These are phyloP conservation scores for Gymnoscopelus braueri DNA, from an alignment of 2,797 vertebrate genomes.

Conservation along the genomic window DNA sequence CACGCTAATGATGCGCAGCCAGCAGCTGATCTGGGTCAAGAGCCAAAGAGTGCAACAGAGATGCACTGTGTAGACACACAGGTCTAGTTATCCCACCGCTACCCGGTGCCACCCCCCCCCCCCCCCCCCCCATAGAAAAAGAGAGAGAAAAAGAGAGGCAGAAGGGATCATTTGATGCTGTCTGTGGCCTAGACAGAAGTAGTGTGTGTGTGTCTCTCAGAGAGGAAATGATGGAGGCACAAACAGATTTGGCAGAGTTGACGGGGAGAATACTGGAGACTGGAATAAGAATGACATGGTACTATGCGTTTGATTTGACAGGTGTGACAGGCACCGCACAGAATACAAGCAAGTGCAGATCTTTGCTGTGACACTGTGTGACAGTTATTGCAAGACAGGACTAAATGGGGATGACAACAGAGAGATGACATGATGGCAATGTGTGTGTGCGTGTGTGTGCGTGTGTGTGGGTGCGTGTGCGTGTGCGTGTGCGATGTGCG, in stretches of 20 bases:
- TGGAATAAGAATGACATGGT: background rate
- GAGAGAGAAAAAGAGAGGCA: slow-evolving; percentile 1
- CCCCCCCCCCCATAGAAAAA: slow-evolving; percentile 52
- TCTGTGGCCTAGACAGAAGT: background rate
- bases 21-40: slow-evolving; percentile 41
- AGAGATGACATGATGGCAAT: slow-evolving; percentile 47
- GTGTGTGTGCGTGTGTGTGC: slow-evolving; percentile 17
- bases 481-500: too few relatives aligned
- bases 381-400: slow-evolving; percentile 53
- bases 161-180: too few relatives aligned
- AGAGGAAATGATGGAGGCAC: too few relatives aligned
- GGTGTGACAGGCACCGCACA: slow-evolving; percentile 38
- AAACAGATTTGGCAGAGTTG: too few relatives aligned
- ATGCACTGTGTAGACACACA: slow-evolving; percentile 63
- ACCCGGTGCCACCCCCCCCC: slow-evolving; percentile 45
- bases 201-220: background rate
- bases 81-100: slow-evolving; percentile 55
- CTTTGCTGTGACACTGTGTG: slow-evolving; percentile 54
- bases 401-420: slow-evolving; percentile 48
- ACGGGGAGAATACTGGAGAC: background rate
- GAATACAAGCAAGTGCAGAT: slow-evolving; percentile 54
- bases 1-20: slow-evolving; percentile 28
- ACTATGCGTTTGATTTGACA: slow-evolving; percentile 47
- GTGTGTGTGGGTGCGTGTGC: background rate
- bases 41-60: slow-evolving; percentile 67